Evolutionary conservation across 1,140 invertebrate species (phyloP), one percentile per base, ranked within the genome.

Genomic region (Akabosia matsudoensis): DNA sequence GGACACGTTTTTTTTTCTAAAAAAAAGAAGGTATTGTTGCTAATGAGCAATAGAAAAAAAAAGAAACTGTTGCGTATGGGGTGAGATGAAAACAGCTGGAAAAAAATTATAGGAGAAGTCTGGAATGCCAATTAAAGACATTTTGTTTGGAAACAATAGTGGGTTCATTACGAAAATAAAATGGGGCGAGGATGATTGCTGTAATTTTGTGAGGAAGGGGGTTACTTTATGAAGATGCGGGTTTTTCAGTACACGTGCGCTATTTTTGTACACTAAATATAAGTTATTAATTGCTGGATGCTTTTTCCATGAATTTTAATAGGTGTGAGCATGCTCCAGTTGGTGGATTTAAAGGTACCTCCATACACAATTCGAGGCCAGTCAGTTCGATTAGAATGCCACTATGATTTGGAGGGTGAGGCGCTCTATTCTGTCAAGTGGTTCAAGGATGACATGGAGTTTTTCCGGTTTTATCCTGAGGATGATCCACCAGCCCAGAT

Each of bases 381-480:
- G 81, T 88, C 87, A 76, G 91, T 91, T 1, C 85, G 86, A 78
- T 87, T 92, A 81, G 91, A 91, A 82, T 95, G 93, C 84, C 88
- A 90, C 81, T 94, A 92, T 85, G 90, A 92, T 80, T 85, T 94
- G 80, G 92, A 92, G 76, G 90, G 89, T 4, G 92, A 93, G 83
- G 87, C 89, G 37, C 85, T 95, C 7, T 94, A 94, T 85, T 92
- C 92, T 0, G 92, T 93, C 79, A 94, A 93, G 85, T 94, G 92
- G 93, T 94, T 94, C 85, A 93, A 93, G 83, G 92, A 94, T 83
- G 92, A 92, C 33, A 89, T 92, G 82, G 93, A 95, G 85, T 94
- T 95, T 86, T 95, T 92, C 86, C 88, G 93, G 74, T 94, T 90
- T 84, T 88, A 94, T 67, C 92, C 92, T 3, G 87, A 89, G 45